Evolutionary conservation across 2,888 invertebrate species (phyloP).

Genomic region (Empis livida): DNA sequence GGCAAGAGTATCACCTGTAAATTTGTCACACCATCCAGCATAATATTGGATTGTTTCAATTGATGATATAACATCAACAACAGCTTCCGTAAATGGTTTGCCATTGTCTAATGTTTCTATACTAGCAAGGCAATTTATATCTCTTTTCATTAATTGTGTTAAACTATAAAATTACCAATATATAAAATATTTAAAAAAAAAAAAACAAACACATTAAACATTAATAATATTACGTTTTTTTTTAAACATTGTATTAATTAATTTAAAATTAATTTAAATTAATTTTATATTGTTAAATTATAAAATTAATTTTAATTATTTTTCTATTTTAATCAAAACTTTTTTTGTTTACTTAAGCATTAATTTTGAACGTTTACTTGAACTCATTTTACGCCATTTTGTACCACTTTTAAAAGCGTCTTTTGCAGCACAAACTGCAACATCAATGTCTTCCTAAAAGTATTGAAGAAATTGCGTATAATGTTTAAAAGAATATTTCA

Average conservation of each 20-base stretch:
- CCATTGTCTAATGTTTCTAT: slow-evolving; percentile 73
- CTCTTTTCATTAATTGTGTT: slow-evolving; percentile 65
- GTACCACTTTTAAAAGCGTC: slow-evolving; percentile 60
- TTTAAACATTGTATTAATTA: not conserved
- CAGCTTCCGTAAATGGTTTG: slow-evolving; percentile 49
- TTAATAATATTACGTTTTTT: not conserved
- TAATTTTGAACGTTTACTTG: slow-evolving; percentile 61
- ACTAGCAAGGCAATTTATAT: slow-evolving; percentile 55
- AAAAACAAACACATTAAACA: too few relatives aligned
- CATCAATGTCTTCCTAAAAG: slow-evolving; percentile 71
- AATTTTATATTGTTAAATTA: too few relatives aligned
- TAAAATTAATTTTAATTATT: too few relatives aligned
- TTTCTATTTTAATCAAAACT: too few relatives aligned
- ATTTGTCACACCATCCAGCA: slow-evolving; percentile 80
- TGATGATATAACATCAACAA: slow-evolving; percentile 40
- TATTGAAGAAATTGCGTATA: slow-evolving; percentile 23
- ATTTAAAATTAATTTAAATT: too few relatives aligned
- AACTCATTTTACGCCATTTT: slow-evolving; percentile 69
- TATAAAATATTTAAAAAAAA: too few relatives aligned
- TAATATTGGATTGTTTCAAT: slow-evolving; percentile 48
- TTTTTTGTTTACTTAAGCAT: slow-evolving; percentile 43
- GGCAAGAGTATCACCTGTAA: slow-evolving; percentile 72
- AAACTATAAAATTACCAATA: slow-evolving; percentile 42
- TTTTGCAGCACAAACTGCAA: slow-evolving; percentile 68
- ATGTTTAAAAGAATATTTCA: not conserved